phyloP scores from a whole-genome alignment of 2,113 vertebrate genomes.

The Aptenodytes patagonicus region DNA sequence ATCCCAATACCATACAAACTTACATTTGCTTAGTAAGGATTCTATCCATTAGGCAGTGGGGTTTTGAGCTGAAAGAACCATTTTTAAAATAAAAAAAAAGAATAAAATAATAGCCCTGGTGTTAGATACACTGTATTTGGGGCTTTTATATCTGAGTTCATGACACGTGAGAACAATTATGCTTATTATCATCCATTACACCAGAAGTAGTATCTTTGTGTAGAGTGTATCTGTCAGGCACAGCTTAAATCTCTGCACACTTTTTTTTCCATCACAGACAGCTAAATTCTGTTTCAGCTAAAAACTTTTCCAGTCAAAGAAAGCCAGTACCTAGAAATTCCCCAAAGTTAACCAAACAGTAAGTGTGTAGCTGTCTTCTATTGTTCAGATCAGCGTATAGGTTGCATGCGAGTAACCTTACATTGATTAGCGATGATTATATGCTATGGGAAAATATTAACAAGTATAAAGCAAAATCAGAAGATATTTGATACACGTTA shows the following conservation, averaged over 20 bases:
- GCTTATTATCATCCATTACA: constrained; percentile 30
- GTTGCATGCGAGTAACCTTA: not conserved
- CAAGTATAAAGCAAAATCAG: not conserved
- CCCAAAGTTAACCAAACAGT: not conserved
- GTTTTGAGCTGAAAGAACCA: not conserved
- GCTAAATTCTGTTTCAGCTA: not conserved
- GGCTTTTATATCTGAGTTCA: constrained; percentile 26
- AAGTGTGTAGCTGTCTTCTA: not conserved
- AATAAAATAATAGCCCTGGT: not conserved
- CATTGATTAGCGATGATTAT: not conserved
- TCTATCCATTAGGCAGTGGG: not conserved
- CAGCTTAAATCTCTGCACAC: not conserved
- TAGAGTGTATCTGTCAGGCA: not conserved
- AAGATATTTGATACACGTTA: not conserved
- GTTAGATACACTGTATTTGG: not conserved
- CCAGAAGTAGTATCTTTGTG: not conserved
- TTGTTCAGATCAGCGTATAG: not conserved
- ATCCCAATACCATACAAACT: not conserved
- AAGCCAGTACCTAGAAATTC: not conserved
- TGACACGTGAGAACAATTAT: constrained; percentile 16
- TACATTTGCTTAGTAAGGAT: not conserved
- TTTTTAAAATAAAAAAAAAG: not conserved
- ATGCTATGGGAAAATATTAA: not conserved
- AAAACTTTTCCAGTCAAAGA: not conserved
- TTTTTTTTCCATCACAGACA: not conserved